Evolutionary conservation across 2,888 invertebrate species (phyloP), one percentile per base, ranked within the genome.

Genomic region (Pachymerium ferrugineum): DNA sequence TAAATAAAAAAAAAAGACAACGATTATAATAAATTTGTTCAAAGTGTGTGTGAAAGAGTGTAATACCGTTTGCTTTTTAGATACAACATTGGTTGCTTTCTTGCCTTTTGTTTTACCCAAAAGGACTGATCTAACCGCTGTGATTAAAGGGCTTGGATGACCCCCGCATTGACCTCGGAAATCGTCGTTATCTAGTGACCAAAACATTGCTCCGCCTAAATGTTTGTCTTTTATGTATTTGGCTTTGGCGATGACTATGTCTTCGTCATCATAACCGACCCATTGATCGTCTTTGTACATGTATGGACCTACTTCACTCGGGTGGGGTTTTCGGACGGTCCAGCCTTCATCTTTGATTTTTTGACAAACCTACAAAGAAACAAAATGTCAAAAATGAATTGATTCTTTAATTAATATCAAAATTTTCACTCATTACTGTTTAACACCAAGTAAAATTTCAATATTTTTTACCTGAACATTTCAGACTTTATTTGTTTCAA

Each of bases 171-270:
- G 88, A n/a, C 95, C 95, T 69, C 94, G 88, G 86, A 95, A 96
- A 81, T 96, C 95, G 77, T 96, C 95, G 81, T 94, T 95, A 83
- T 95, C 95, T 78, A 96, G 91, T 0, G 94, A 92, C 93, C 93
- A 93, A 83, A 92, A 92, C 93, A 93, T 93, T 71, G 93, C 92
- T 28, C 95, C 95, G 78, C 95, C 95, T 28, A 95, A 86, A 73
- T 89, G 88, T 77, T 91, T 90, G 75, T 93, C 89, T 33, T 89
- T 90, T 0, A 93, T 94, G 80, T 93, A 95, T 79, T 89, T 88
- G 0, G 92, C 89, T 80, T 96, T 94, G 80, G 88, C 88, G 79
- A 86, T 87, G 0, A 92, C 92, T 69, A 93, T 93, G 10, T 88
- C 88, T 77, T 91, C 88, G 79, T 95, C 95, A 80, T 95, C 95